phyloP scores from a whole-genome alignment of 2,888 invertebrate genomes.

The Cactoblastis cactorum region DNA sequence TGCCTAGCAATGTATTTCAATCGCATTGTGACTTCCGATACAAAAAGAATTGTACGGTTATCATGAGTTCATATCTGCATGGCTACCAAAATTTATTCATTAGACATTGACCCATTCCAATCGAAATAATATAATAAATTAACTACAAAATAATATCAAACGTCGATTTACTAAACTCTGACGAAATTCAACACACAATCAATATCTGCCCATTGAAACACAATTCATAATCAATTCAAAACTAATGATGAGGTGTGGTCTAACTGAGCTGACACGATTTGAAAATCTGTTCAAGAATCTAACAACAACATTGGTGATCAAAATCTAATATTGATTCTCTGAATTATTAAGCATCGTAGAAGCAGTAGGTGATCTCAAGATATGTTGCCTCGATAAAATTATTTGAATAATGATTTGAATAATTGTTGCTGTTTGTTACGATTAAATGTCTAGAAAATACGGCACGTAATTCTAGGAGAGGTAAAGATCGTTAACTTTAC shows the following conservation, averaged over 20 bases:
- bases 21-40: not conserved
- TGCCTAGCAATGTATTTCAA: not conserved
- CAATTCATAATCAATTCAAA: not conserved
- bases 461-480: no score
- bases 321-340: no score
- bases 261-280: not conserved
- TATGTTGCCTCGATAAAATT: no score
- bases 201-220: not conserved
- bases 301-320: no score
- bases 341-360: no score
- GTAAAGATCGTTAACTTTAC: no score
- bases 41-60: not conserved
- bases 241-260: slow-evolving; percentile 4
- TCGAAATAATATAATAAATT: not conserved
- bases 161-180: not conserved
- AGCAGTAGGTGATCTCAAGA: no score
- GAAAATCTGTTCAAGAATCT: not conserved
- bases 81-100: not conserved
- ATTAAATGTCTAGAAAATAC: no score
- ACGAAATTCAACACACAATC: not conserved
- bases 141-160: not conserved
- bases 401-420: no score
- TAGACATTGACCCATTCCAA: not conserved
- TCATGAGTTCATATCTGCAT: not conserved
- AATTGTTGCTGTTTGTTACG: no score